Conservation (phyloP, 1,140 invertebrate species). For the Drosophila murphyi region DNA sequence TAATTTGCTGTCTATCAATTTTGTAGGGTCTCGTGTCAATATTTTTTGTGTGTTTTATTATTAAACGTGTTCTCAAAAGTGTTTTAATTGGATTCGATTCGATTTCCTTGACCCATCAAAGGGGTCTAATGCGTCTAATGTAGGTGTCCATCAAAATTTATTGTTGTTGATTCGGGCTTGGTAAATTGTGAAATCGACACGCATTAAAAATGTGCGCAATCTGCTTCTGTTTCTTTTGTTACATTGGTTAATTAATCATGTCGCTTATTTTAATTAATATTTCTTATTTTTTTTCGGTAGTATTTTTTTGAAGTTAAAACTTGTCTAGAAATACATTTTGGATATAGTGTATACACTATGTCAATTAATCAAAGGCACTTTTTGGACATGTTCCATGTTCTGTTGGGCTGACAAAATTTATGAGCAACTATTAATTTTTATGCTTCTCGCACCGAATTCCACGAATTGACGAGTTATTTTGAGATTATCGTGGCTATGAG, state of each 20-base stretch:
- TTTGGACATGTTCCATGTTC: constrained; percentile 44
- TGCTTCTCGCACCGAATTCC: constrained; percentile 43
- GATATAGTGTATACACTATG: constrained; percentile 16
- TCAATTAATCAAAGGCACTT: constrained; percentile 48
- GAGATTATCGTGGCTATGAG: background rate
- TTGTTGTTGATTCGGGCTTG: background rate
- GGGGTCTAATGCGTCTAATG: constrained; percentile 10
- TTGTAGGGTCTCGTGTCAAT: constrained; percentile 14
- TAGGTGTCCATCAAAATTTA: constrained; percentile 21
- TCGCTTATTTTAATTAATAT: constrained; percentile 11
- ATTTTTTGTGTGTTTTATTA: background rate
- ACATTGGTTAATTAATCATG: constrained; percentile 23
- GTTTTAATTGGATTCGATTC: constrained; percentile 15
- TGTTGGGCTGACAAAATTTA: constrained; percentile 49
- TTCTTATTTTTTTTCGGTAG: background rate
- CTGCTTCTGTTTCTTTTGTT: background rate
- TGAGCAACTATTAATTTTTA: constrained; percentile 50
- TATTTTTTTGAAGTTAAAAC: constrained; percentile 26
- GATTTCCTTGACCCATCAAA: constrained; percentile 14
- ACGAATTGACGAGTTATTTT: constrained; percentile 33
- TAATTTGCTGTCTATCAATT: constrained; percentile 31
- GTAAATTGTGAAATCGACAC: constrained; percentile 4
- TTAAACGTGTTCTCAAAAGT: background rate
- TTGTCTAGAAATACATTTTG: constrained; percentile 31
- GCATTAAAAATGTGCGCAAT: background rate